Evolutionary conservation across 2,797 vertebrate species (phyloP).

Genomic region (Coccyzus lansbergi): DNA sequence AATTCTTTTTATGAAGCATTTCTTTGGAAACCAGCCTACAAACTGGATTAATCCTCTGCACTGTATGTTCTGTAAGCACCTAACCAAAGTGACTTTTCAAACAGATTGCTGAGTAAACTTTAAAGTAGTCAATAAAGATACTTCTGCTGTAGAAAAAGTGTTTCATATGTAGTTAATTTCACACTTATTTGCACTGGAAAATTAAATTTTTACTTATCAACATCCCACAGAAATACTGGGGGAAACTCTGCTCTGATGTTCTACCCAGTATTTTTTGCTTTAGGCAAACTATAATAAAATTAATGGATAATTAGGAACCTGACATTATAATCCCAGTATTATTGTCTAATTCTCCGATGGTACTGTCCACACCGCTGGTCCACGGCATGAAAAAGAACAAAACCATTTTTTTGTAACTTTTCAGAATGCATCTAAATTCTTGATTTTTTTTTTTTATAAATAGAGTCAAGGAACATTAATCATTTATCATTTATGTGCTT

Average conservation of each 20-base stretch:
- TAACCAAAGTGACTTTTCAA: conserved; percentile 66
- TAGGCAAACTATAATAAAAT: conserved; percentile 46
- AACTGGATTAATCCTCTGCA: conserved; percentile 32
- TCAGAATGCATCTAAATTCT: not conserved
- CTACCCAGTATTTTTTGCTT: conserved; percentile 36
- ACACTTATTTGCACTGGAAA: conserved; percentile 89
- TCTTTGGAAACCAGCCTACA: conserved; percentile 51
- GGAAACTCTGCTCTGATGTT: conserved; percentile 43
- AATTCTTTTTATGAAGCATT: conserved; percentile 55
- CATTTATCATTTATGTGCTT: not conserved
- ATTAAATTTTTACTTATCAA: conserved; percentile 90
- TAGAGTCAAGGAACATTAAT: not conserved
- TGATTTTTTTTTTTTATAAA: not conserved
- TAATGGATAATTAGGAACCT: conserved; percentile 57
- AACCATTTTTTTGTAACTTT: not conserved
- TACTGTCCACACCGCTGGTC: not conserved
- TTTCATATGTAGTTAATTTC: conserved; percentile 89
- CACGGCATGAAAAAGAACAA: not conserved
- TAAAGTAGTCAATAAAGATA: conserved; percentile 63
- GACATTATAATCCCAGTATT: conserved; percentile 25
- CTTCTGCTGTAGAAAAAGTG: conserved; percentile 32
- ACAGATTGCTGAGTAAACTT: conserved; percentile 71
- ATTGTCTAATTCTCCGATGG: not conserved
- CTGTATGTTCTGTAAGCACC: conserved; percentile 30
- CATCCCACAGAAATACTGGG: conserved; percentile 58